Percentiles rank a stretch among this genome's conserved stretches.
Evolutionary conservation across 2,797 vertebrate genomes (phyloP).

Genomic region (Pelochelys cantorii): DNA sequence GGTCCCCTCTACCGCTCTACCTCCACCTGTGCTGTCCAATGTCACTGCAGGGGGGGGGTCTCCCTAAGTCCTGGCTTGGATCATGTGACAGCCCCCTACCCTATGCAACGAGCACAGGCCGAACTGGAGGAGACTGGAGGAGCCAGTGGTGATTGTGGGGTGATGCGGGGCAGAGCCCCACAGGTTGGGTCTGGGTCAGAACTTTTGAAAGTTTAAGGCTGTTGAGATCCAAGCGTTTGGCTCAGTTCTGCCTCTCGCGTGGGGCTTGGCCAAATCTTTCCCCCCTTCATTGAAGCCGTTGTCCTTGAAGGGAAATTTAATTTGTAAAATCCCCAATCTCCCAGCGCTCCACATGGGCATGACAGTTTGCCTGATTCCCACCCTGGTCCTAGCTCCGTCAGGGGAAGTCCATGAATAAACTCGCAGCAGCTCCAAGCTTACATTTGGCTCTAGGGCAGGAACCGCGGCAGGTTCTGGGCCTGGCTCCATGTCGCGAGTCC

Average conservation of each 20-base stretch:
- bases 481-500: not conserved
- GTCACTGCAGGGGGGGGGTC: not conserved
- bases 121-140: not conserved
- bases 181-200: not conserved
- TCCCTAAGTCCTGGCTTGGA: not conserved
- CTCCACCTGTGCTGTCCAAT: not conserved
- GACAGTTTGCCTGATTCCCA: not conserved
- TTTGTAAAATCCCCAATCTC: not conserved
- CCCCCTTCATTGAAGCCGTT: not conserved
- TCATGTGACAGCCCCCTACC: not conserved
- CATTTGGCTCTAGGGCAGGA: fast-evolving
- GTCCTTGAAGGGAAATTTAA: not conserved
- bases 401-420: not conserved
- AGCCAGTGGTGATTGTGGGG: not conserved
- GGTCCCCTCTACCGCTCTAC: no score
- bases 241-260: not conserved
- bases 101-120: not conserved
- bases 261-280: not conserved
- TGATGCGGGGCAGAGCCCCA: not conserved
- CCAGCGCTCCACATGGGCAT: not conserved
- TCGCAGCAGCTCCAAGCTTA: not conserved
- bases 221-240: not conserved
- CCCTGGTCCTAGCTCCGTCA: not conserved
- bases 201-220: not conserved
- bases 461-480: not conserved